Evolutionary conservation across 2,113 vertebrate genomes (phyloP).

Genomic region (Rhinichthys klamathensis): DNA sequence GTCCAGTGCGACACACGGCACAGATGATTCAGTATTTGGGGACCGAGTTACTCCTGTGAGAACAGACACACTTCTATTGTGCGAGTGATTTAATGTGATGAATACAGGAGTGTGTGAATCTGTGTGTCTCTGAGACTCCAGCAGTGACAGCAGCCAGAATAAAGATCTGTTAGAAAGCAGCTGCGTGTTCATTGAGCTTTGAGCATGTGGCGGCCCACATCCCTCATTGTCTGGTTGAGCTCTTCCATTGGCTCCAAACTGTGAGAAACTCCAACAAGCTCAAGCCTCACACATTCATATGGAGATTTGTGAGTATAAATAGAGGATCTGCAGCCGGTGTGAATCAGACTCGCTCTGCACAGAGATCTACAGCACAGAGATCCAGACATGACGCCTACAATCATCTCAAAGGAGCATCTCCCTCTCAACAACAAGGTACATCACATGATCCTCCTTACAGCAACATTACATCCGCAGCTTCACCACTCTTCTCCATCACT

Average conservation of each 20-base stretch:
- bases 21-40: background rate
- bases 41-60: conserved; percentile 14
- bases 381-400: conserved; percentile 70
- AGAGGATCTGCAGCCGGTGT: conserved; percentile 66
- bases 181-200: conserved; percentile 3
- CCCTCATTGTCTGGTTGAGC: conserved; percentile 50
- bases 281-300: conserved; percentile 76
- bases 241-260: conserved; percentile 72
- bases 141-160: background rate
- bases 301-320: conserved; percentile 74
- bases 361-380: conserved; percentile 65
- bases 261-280: conserved; percentile 73
- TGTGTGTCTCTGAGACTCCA: conserved; percentile 1
- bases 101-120: conserved; percentile 33
- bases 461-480: conserved; percentile 43
- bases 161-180: background rate
- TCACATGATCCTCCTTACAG: background rate
- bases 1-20: background rate
- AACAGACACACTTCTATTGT: conserved; percentile 57
- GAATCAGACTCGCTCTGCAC: conserved; percentile 65
- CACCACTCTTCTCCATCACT: background rate
- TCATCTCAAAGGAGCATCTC: conserved; percentile 64
- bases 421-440: conserved; percentile 69
- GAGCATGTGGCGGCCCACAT: conserved; percentile 50
- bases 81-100: conserved; percentile 44